Base-by-base conservation (phyloP, 1,140 invertebrate species). In the Heliconius nattereri region DNA sequence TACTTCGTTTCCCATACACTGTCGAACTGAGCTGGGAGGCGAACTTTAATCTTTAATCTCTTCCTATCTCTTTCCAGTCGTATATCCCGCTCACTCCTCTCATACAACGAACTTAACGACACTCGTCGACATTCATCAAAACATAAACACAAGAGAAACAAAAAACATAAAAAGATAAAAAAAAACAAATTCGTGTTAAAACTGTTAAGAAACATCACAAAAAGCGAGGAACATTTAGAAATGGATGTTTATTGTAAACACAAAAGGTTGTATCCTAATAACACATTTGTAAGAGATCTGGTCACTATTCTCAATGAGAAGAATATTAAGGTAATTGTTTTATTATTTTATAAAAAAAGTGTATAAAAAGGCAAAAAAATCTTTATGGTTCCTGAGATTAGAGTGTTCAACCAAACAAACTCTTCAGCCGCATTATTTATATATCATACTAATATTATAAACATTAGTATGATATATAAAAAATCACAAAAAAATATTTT, bases 171-270 rank as follows among this genome's bases (percentile, higher is more conserved):
- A 40, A 79, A 83, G 71, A 73, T 57, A 3, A 87, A 80, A 3
- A 91, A 91, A 82, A 89, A 93, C 85, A 93, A 93, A 79, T 93
- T 93, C 82, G 87, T 93, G 5, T 72, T 93, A 75, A 85, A 84
- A 71, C 75, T 93, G 45, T 35, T 89, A 8, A 85, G 73, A 5
- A 19, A 13, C 2, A 7, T 0, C 9, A 89, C 89, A 79, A 71
- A 73, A 40, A 75, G 83, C 0, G 84, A 86, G 26, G 85, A 92
- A 9, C 91, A 94, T 71, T 73, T 94, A 37, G 92, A 94, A 79
- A 83, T 87, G n/a, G 91, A 91, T 54, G 78, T 92, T 7, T 86
- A 87, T 78, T 94, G 92, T 84, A 80, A 76, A 9, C 92, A 94
- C 76, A 78, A 76, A 2, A 75, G 73, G 20, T 81, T 94, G 26